A percentile compares a stretch with the other conserved stretches of the same genome.
These are phyloP conservation scores for Gallinago jamesoni DNA, from an alignment of 2,113 vertebrate species.

Conservation along the genomic window DNA sequence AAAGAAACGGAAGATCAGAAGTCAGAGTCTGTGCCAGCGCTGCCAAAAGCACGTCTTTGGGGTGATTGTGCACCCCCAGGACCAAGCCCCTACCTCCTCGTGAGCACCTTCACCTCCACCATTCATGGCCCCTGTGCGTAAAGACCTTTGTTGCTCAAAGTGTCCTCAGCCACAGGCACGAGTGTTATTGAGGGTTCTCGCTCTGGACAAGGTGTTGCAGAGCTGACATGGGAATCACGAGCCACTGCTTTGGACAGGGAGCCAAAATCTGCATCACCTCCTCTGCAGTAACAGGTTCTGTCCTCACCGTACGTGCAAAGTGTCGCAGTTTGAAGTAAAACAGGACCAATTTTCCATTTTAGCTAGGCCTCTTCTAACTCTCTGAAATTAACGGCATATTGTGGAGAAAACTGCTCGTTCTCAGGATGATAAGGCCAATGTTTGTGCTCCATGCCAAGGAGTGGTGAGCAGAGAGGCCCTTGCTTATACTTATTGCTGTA, in stretches of 20 bases:
- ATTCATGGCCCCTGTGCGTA: rapidly evolving
- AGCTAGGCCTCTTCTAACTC: too few species aligned
- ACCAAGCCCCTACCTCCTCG: not conserved
- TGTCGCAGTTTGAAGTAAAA: too few species aligned
- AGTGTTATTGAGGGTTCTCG: not conserved
- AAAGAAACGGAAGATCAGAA: not conserved
- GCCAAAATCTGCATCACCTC: not conserved
- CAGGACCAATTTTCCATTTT: too few species aligned
- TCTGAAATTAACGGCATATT: too few species aligned
- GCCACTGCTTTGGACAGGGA: not conserved
- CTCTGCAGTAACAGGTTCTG: not conserved
- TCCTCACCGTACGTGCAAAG: not conserved
- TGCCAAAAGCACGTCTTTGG: not conserved
- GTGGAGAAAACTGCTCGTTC: too few species aligned
- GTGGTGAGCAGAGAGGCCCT: too few species aligned
- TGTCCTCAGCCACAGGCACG: not conserved
- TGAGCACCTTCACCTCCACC: not conserved
- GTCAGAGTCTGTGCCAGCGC: not conserved
- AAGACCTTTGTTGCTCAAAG: not conserved
- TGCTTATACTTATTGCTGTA: too few species aligned
- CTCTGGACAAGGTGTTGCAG: not conserved
- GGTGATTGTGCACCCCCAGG: too few species aligned
- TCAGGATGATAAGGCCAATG: too few species aligned
- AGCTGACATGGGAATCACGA: not conserved
- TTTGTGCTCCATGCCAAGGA: too few species aligned